Evolutionary conservation across 2,797 vertebrate genomes (phyloP), one percentile per base, ranked within the genome.

Genomic region (Scolopax bukidnonensis): DNA sequence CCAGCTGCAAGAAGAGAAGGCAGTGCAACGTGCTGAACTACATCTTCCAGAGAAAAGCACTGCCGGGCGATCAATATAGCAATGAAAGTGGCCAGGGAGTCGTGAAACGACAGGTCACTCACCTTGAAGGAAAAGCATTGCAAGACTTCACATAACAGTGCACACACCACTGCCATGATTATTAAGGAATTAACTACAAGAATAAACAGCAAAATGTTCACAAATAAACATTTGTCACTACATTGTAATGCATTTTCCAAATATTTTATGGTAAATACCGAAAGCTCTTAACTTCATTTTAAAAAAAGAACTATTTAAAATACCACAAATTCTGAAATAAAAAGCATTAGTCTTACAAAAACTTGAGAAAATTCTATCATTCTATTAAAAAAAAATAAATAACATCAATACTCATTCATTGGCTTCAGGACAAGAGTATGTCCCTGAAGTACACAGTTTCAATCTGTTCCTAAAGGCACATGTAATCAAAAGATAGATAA

Each of bases 1-100:
- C 98, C 98, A 86, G 98, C 98, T 12, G 98, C 98, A 10, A 98
- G 97, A 38, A 98, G 98, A 30, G 98, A 98, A 86, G 98, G 98
- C 28, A 98, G 97, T 0, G 98, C 98, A 0, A 98, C 97, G 1
- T 98, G 98, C 80, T 98, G 98, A 68, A 98, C 97, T 8, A 98
- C 97, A 70, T 98, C 98, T 71, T 98, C 98, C 95, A 98, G 96
- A 59, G 98, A 98, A 68, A 98, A 97, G 94, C 98, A 98, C 84
- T 98, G 98, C 47, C 97, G 97, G 78, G 98, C 97, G 16, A 98
- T 98, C 87, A 98, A 87, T 63, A 98, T 97, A n/a, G 98, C 97
- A 73, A 98, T 94, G 85, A 98, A 98, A 60, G 98, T 98, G 96
- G 98, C 98, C 96, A 98, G 95, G 82, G 98, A 98, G 83, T 98